phyloP scores from a whole-genome alignment of 2,113 vertebrate species.

The Thinocorus orbignyianus region DNA sequence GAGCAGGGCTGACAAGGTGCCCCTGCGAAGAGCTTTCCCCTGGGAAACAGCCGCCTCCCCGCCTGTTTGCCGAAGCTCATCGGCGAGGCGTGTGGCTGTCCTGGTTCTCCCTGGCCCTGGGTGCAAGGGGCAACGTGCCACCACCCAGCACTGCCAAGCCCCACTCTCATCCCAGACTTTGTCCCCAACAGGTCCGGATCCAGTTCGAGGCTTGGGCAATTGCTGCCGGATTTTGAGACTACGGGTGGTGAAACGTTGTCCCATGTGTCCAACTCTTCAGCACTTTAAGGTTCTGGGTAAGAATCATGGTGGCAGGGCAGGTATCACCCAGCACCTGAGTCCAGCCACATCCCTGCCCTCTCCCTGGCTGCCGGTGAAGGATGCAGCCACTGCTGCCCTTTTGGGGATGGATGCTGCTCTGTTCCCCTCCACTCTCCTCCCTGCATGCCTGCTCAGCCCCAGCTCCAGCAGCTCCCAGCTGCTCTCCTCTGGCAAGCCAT shows the following conservation, averaged over 20 bases:
- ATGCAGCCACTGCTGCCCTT: not conserved
- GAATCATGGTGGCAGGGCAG: accelerated
- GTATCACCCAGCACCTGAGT: not conserved
- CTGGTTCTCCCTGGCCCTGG: not conserved
- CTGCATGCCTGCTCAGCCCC: accelerated
- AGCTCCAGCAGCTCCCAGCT: not conserved
- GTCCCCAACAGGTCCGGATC: not conserved
- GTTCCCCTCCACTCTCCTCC: not conserved
- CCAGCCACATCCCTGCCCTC: not conserved
- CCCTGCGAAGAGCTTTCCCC: not conserved
- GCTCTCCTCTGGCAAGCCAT: not conserved
- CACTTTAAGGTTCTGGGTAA: not conserved
- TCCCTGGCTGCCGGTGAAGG: accelerated
- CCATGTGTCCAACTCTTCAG: accelerated
- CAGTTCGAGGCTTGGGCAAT: not conserved
- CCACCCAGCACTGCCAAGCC: too few relatives aligned
- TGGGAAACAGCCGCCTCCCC: not conserved
- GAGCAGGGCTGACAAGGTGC: conserved; percentile 11
- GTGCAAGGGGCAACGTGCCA: not conserved
- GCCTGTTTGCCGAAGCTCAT: not conserved
- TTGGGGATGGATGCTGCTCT: not conserved
- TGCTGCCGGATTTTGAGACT: accelerated
- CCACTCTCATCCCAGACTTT: accelerated
- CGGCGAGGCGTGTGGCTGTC: accelerated
- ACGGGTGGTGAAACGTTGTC: accelerated